A percentile compares a stretch with the other conserved stretches of the same genome.
These are phyloP conservation scores for Chrysolina americana DNA, from an alignment of 2,888 invertebrate genomes.

Conservation along the genomic window DNA sequence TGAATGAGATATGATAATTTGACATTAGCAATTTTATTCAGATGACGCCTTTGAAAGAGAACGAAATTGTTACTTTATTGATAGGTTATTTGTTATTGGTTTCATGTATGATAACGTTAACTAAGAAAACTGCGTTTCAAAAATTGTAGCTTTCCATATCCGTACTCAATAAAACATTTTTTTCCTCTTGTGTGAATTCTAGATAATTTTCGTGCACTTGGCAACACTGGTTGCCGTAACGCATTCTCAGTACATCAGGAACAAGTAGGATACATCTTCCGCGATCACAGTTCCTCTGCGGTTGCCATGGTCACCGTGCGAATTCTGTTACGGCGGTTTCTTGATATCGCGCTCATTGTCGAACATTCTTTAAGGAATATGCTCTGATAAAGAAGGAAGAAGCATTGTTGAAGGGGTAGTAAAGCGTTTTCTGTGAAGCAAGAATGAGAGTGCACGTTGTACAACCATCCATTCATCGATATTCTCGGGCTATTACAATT, in stretches of 20 bases:
- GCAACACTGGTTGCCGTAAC: conserved; percentile 49
- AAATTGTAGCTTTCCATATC: too few relatives aligned
- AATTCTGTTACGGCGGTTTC: conserved; percentile 35
- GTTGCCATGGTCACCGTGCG: conserved; percentile 52
- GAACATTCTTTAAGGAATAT: conserved; percentile 34
- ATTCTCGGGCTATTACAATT: not conserved
- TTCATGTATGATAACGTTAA: too few relatives aligned
- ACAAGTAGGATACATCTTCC: conserved; percentile 40
- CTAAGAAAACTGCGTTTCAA: too few relatives aligned
- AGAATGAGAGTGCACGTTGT: not conserved
- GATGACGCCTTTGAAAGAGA: too few relatives aligned
- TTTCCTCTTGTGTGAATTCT: not conserved
- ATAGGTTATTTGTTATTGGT: too few relatives aligned
- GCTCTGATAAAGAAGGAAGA: conserved; percentile 29
- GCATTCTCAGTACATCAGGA: conserved; percentile 56
- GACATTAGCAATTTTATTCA: too few relatives aligned
- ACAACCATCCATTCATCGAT: not conserved
- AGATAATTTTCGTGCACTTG: not conserved
- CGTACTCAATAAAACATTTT: too few relatives aligned
- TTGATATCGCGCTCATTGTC: conserved; percentile 34
- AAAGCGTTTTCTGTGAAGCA: not conserved
- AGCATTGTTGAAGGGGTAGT: not conserved
- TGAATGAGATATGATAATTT: too few relatives aligned
- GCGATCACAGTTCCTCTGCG: conserved; percentile 46
- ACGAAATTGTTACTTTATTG: too few relatives aligned